Percentiles rank a stretch among this genome's conserved stretches.
phyloP scores from a whole-genome alignment of 2,113 vertebrate genomes.

The Indicator indicator region DNA sequence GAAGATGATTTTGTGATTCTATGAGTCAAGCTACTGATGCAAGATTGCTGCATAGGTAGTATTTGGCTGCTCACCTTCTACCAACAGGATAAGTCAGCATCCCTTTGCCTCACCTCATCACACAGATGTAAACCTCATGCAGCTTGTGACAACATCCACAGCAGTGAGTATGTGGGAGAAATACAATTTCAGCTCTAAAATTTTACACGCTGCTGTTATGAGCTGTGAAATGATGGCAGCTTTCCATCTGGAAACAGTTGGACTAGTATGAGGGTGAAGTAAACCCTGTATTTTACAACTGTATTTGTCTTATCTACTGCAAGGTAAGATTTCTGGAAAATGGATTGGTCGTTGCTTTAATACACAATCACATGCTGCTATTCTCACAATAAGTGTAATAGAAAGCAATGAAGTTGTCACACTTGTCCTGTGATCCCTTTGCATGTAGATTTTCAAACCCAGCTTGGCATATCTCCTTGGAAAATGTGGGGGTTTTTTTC shows the following conservation, averaged over 20 bases:
- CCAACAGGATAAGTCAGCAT: not conserved
- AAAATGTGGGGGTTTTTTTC: constrained; percentile 31
- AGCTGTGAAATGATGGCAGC: constrained; percentile 27
- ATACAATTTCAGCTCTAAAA: not conserved
- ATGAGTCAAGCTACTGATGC: not conserved
- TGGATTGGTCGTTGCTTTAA: not conserved
- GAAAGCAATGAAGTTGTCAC: not conserved
- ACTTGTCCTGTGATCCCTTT: not conserved
- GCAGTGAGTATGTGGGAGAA: not conserved
- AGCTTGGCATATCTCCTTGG: constrained; percentile 11
- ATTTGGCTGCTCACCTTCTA: not conserved
- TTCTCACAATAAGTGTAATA: not conserved
- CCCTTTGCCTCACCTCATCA: not conserved
- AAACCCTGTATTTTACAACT: not conserved
- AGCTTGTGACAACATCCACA: not conserved
- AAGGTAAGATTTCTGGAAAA: constrained; percentile 17
- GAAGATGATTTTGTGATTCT: not conserved
- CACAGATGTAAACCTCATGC: not conserved
- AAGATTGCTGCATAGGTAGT: not conserved
- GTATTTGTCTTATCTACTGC: not conserved
- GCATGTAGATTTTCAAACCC: not conserved
- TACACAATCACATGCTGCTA: not conserved
- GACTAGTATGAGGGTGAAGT: not conserved
- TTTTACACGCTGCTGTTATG: constrained; percentile 36
- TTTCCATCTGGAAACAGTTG: constrained; percentile 10